Percentiles rank a stretch among this genome's conserved stretches.
Conservation (phyloP, 2,113 vertebrate genomes). For the Hydrochoerus hydrochaeris region DNA sequence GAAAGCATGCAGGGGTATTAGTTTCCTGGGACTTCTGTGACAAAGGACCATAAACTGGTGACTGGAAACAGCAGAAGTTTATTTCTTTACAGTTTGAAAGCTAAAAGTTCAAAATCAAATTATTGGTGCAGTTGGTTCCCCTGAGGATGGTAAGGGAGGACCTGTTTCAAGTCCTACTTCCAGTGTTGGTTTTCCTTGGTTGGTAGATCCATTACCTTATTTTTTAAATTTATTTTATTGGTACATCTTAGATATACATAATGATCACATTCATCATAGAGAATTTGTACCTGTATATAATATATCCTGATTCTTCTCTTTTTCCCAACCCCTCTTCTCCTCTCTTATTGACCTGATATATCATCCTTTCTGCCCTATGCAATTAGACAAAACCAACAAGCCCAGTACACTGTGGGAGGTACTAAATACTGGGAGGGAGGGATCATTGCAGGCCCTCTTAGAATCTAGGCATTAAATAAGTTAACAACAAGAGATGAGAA, state of each 20-base stretch:
- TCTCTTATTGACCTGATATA: not conserved
- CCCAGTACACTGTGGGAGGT: too few relatives aligned
- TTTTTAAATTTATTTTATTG: not conserved
- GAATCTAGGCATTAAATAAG: not conserved
- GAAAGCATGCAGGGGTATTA: not conserved
- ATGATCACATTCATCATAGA: not conserved
- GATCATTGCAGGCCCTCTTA: not conserved
- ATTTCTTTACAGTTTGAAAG: constrained; percentile 10
- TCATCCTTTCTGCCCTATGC: not conserved
- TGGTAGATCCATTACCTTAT: not conserved
- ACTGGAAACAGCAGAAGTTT: not conserved
- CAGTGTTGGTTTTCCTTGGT: not conserved
- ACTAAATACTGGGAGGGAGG: not conserved
- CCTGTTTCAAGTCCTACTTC: not conserved
- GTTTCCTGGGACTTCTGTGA: not conserved
- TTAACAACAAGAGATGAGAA: not conserved
- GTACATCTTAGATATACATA: not conserved
- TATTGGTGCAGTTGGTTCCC: not conserved
- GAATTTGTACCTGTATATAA: not conserved
- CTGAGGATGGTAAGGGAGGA: not conserved
- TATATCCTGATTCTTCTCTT: not conserved
- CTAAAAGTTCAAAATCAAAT: not conserved
- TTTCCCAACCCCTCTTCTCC: not conserved
- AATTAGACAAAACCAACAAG: not conserved
- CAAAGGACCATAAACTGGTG: not conserved